Base-by-base conservation (phyloP, 2,888 invertebrate genomes). In the Myopa tessellatipennis region DNA sequence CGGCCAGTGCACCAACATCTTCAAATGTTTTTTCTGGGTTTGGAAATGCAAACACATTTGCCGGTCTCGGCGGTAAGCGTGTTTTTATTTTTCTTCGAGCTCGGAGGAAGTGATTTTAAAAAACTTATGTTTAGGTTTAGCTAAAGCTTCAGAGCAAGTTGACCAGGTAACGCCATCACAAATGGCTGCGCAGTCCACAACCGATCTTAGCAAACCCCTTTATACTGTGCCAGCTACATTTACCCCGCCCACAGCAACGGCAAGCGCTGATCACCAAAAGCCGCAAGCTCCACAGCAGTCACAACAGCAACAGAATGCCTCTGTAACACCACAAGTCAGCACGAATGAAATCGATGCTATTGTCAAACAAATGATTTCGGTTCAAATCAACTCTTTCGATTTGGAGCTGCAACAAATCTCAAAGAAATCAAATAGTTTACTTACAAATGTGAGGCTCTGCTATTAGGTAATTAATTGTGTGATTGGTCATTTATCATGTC, bases 361-460 rank as follows among this genome's bases (percentile, higher is more conserved):
- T 36, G 87, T 93, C n/a, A 91, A 90, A 69, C 90, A 91, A 81
- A 92, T 93, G 90, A 91, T 94, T 0, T 86, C 91, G 26, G 92
- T 93, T 79, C 93, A 94, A 88, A 92, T 93, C 3, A 90, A 91
- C 58, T 90, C 91, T 52, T 93, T 95, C 83, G 92, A 93, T 83
- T 88, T 90, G 80, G 94, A 95, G 83, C 83, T 95, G 36, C 91
- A 91, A 79, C 92, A 92, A 78, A 90, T 94, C 80, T 90, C 91
- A 81, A 87, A 90, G 16, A 91, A 92, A 78, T 91, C 92, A 0
- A 88, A 88, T 34, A 89, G 90, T 36, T 86, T 92, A 4, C 80
- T 88, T 2, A 81, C 81, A 34, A 85, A 84, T 79, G 87, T 88
- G 71, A 79, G 65, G 1, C 38, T 65, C 3, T 8, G 61, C 1